Evolutionary conservation across 1,140 invertebrate species (phyloP).

Genomic region (Monomorium pharaonis): DNA sequence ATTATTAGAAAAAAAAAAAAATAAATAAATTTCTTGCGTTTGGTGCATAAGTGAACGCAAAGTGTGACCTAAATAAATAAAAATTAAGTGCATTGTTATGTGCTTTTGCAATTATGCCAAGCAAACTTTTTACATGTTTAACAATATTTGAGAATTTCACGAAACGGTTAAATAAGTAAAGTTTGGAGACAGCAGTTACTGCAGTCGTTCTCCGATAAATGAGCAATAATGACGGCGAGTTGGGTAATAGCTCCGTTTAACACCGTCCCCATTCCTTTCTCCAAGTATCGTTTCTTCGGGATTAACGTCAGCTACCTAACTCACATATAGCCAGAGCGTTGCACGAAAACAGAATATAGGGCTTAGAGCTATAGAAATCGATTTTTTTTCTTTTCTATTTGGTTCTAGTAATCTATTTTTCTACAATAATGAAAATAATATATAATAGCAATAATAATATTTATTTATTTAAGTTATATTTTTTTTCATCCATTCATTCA

Average conservation of each 20-base stretch:
- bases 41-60: not conserved
- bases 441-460: too few relatives aligned
- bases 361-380: not conserved
- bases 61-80: conserved; percentile 29
- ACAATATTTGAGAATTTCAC: conserved; percentile 23
- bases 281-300: conserved; percentile 56
- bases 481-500: not conserved
- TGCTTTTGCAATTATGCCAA: not conserved
- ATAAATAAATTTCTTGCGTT: not conserved
- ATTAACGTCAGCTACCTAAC: conserved; percentile 37
- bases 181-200: conserved; percentile 62
- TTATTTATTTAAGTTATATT: not conserved
- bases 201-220: conserved; percentile 64
- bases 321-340: conserved; percentile 13
- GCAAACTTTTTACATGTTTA: conserved; percentile 47
- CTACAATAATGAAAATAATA: not conserved
- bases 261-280: conserved; percentile 35
- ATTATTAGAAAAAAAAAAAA: not conserved
- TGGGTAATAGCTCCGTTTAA: conserved; percentile 68
- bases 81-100: conserved; percentile 33
- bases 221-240: conserved; percentile 64
- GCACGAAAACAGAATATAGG: conserved; percentile 33
- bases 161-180: conserved; percentile 14
- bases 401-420: conserved; percentile 14
- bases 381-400: conserved; percentile 29